Evolutionary conservation across 2,888 invertebrate species (phyloP).

Genomic region (Philhelius pedissequus): DNA sequence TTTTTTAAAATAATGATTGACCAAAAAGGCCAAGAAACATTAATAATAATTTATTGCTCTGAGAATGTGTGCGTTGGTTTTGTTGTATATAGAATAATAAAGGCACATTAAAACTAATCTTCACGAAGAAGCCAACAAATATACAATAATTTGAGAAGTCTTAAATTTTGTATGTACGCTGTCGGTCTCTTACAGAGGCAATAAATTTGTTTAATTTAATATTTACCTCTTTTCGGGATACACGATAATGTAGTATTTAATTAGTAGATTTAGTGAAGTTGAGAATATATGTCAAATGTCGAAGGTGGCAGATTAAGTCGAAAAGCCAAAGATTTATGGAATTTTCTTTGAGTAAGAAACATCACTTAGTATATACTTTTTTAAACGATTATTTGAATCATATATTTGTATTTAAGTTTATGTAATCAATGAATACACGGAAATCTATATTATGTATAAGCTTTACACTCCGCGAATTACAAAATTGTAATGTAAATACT

Average conservation of each 20-base stretch:
- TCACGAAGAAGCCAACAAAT: background rate
- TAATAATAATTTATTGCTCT: constrained; percentile 26
- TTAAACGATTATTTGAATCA: no score
- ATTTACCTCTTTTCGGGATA: background rate
- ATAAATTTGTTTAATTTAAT: background rate
- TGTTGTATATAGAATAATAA: background rate
- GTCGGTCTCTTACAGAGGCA: background rate
- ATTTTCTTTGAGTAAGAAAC: no score
- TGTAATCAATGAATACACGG: no score
- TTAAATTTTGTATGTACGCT: background rate
- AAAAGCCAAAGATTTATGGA: background rate
- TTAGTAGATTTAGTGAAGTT: constrained; percentile 42
- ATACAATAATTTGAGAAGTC: background rate
- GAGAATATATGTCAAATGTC: constrained; percentile 56
- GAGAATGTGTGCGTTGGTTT: background rate
- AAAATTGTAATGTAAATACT: no score
- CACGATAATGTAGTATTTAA: constrained; percentile 46
- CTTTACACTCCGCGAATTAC: no score
- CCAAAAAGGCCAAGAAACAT: constrained; percentile 50
- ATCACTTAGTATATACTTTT: no score
- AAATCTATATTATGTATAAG: no score
- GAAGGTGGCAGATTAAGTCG: constrained; percentile 16
- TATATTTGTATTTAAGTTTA: no score
- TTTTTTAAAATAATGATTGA: constrained; percentile 31
- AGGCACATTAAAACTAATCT: background rate